Conservation (phyloP, 2,888 invertebrate genomes). For the Chydorus sphaericus region DNA sequence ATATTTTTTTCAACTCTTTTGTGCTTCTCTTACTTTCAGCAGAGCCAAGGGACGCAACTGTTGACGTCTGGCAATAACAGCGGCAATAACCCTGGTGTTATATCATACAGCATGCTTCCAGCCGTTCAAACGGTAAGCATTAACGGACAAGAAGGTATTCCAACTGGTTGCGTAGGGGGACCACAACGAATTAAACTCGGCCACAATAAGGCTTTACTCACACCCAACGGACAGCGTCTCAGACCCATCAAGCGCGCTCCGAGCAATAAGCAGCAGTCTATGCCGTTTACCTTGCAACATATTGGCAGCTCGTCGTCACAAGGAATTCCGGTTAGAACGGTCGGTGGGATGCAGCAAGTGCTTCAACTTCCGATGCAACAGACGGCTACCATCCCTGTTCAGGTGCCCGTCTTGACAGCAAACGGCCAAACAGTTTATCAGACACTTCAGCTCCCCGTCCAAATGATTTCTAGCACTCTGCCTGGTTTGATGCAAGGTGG, state of each 20-base stretch:
- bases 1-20: too few species aligned
- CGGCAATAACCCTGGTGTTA: not conserved
- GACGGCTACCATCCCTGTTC: conserved; percentile 59
- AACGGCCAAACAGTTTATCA: conserved; percentile 91
- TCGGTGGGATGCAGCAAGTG: conserved; percentile 34
- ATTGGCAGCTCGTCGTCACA: conserved; percentile 36
- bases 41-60: conserved; percentile 3
- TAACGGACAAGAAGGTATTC: conserved; percentile 82
- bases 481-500: conserved; percentile 30
- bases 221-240: conserved; percentile 48
- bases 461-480: conserved; percentile 48
- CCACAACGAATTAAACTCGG: conserved; percentile 30
- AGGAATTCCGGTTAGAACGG: conserved; percentile 50
- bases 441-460: conserved; percentile 85
- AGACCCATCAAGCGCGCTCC: conserved; percentile 65
- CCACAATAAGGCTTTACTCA: conserved; percentile 34
- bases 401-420: conserved; percentile 69
- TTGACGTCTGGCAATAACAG: not conserved
- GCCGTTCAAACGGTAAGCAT: conserved; percentile 76
- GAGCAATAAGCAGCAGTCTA: conserved; percentile 24
- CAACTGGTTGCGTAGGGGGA: conserved; percentile 59
- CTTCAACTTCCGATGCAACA: conserved; percentile 56
- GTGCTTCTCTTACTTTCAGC: too few species aligned
- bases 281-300: conserved; percentile 45
- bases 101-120: conserved; percentile 34